Base-by-base conservation (phyloP, 2,797 vertebrate species). In the Mastacembelus armatus region DNA sequence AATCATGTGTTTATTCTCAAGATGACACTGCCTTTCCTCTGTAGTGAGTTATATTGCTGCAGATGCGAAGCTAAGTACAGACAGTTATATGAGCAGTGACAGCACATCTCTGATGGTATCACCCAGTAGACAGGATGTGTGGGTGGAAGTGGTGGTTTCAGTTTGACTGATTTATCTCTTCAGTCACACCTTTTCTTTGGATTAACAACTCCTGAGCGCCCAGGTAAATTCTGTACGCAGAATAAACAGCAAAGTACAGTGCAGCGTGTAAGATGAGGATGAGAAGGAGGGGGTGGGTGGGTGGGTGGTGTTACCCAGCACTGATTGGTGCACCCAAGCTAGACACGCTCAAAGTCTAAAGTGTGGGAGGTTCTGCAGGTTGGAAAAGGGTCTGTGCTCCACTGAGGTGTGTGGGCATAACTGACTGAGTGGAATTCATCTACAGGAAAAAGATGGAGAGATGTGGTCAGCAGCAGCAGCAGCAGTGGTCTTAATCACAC, bases 361-460 rank as follows among this genome's bases (percentile, higher is more conserved):
- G 87, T 42, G 85, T 90, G 82, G 91, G 92, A 62, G 86, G 78
- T 75, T 78, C 50, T 69, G 78, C 77, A 67, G 79, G 84, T 85
- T 89, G 77, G 45, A 81, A 74, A 76, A 82, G 78, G 78, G 80
- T 77, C 74, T 74, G 21, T 45, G 71, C 84, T 89, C 73, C 83
- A 60, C 68, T 72, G 71, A 86, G 71, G 79, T 87, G 84, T 84
- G 90, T 90, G 85, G 87, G 88, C 66, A 83, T 60, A 16, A 29
- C 70, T 79, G 83, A 85, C 73, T 82, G 58, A 32, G 69, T 71
- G 50, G 69, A 80, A 71, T 67, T 66, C 77, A 69, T 81, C 55
- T 56, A 66, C 24, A 51, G 43, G n/a, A 68, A 59, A 69, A 40
- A 22, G 36, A 57, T 70, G 50, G 65, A 57, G 52, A 56, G 69